A percentile compares a stretch with the other conserved stretches of the same genome.
These are phyloP conservation scores for Euleptes europaea DNA, from an alignment of 2,113 vertebrate genomes.

Conservation along the genomic window DNA sequence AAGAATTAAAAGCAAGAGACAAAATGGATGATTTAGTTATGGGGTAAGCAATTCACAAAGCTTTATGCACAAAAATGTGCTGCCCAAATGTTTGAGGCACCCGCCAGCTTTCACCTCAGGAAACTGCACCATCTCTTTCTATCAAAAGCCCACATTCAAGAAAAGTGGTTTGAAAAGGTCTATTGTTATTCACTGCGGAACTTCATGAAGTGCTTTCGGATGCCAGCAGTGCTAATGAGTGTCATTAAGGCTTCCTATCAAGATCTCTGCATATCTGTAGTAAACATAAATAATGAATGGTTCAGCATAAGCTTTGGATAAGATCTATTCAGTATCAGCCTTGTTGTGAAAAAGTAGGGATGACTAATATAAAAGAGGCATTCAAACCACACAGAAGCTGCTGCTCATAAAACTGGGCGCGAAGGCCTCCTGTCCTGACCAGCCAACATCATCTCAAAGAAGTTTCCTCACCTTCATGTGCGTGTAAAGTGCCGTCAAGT, in stretches of 20 bases:
- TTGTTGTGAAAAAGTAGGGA: background rate
- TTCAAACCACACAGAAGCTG: background rate
- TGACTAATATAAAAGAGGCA: background rate
- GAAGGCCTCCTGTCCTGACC: no score
- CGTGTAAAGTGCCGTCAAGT: no score
- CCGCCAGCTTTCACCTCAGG: background rate
- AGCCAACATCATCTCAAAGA: background rate
- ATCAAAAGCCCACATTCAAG: background rate
- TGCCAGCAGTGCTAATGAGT: background rate
- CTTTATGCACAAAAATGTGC: background rate
- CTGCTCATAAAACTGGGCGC: background rate
- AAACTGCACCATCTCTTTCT: background rate
- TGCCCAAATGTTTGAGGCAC: background rate
- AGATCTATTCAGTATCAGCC: background rate
- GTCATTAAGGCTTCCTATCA: background rate
- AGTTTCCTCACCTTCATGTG: no score
- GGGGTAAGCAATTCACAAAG: background rate
- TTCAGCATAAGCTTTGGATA: background rate
- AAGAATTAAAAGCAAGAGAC: background rate
- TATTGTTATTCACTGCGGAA: background rate
- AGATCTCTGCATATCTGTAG: background rate
- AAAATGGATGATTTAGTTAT: background rate
- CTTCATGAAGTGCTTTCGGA: background rate
- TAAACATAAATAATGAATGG: background rate
- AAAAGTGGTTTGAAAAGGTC: background rate